A percentile compares a stretch with the other conserved stretches of the same genome.
Evolutionary conservation across 1,140 invertebrate genomes (phyloP).

Genomic region (Copidosoma floridanum): DNA sequence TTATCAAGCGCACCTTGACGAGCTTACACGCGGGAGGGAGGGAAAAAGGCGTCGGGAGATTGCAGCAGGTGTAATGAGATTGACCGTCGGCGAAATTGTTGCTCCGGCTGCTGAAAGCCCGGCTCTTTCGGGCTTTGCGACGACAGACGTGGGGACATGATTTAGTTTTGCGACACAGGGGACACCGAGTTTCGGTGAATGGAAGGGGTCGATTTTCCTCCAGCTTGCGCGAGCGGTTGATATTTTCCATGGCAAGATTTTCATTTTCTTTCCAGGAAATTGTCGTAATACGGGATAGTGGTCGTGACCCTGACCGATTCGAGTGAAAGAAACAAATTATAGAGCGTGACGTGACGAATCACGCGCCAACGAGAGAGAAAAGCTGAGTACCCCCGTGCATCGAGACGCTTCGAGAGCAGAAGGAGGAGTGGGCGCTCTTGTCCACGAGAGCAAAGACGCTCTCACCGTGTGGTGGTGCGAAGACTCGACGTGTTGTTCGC

Average conservation of each 20-base stretch:
- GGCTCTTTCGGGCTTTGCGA: neutral
- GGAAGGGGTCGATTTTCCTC: no score
- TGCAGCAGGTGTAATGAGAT: constrained; percentile 13
- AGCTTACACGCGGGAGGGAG: neutral
- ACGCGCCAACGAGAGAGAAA: constrained; percentile 10
- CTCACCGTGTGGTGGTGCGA: neutral
- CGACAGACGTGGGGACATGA: neutral
- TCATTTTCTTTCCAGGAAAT: no score
- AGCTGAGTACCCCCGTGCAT: constrained; percentile 16
- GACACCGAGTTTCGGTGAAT: no score
- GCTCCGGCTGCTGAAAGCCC: neutral
- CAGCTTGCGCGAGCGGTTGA: no score
- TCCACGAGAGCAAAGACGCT: neutral
- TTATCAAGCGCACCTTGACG: constrained; percentile 13
- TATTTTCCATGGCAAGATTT: no score
- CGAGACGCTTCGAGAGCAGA: constrained; percentile 22
- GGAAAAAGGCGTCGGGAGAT: neutral
- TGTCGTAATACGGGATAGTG: no score
- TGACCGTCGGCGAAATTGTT: constrained; percentile 11
- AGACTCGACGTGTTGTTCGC: constrained; percentile 19
- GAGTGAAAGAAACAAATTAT: neutral
- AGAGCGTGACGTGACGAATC: constrained; percentile 15
- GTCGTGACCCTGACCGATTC: no score
- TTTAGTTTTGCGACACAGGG: no score
- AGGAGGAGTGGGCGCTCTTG: neutral